Evolutionary conservation across 2,888 invertebrate genomes (phyloP), one percentile per base, ranked within the genome.

Genomic region (Cyrtodaria siliqua): DNA sequence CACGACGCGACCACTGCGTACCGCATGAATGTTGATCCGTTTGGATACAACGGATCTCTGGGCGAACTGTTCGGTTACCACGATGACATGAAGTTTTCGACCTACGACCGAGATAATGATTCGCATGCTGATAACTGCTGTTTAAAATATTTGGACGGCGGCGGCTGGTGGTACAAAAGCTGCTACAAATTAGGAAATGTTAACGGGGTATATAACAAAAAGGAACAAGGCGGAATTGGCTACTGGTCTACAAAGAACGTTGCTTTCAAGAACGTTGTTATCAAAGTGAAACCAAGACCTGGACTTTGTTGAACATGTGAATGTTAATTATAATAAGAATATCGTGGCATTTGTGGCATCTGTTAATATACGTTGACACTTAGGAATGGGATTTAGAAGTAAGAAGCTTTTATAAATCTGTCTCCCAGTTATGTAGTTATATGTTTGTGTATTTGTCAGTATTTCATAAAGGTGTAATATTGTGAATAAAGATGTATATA

Each of bases 41-140:
- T 94, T 33, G 96, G 96, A 0, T 76, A 71, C 26, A 42, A 62
- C 14, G 76, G 76, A 23, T 42, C 66, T 1, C 4, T 76, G 1
- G 18, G n/a, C 9, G 71, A 76, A 27, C 27, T 52, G 6, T 40
- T 76, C 9, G 62, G 62, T 33, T 62, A 67, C 62, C 76, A 76
- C 49, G 57, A 76, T 47, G 55, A 71, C 23, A 66, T 57, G 71
- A 62, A 56, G 23, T 76, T 76, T 47, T 71, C 76, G 12, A 71
- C 76, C 1, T 76, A 52, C 27, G 76, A 76, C 47, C 24, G 76
- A 24, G 75, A 76, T 44, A 71, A 75, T 52, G 75, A 75, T n/a
- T 9, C 26, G 2, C 1, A 8, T 42, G 2, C 38, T 16, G 33
- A 14, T 9, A 62, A 52, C 29, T 67, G 62, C 47, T 61, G 57